Evolutionary conservation across 1,140 invertebrate genomes (phyloP).

Genomic region (Drosophila lacertosa): DNA sequence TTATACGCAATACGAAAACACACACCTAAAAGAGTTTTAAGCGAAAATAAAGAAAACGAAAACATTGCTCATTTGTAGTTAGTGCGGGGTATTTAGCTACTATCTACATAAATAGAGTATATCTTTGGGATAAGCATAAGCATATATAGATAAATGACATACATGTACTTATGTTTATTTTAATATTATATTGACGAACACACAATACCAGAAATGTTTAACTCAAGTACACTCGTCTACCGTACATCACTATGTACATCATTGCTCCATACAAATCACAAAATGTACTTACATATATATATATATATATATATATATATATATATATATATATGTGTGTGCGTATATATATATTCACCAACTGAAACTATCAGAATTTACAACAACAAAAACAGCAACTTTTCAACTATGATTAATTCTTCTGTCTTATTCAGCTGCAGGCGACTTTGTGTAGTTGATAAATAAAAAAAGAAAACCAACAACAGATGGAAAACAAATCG

Average conservation of each 20-base stretch:
- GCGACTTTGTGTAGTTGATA: not conserved
- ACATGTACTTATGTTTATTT: constrained; percentile 1
- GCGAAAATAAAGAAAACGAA: not conserved
- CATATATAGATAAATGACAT: constrained; percentile 2
- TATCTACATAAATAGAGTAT: constrained; percentile 2
- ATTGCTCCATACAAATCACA: not conserved
- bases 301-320: too few species aligned
- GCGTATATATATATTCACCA: constrained; percentile 12
- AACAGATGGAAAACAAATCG: constrained; percentile 17
- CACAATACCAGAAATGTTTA: constrained; percentile 18
- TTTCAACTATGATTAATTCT: not conserved
- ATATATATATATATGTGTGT: too few species aligned
- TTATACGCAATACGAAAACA: constrained; percentile 13
- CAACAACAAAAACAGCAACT: not conserved
- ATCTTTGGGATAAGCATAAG: not conserved
- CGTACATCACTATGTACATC: constrained; percentile 2
- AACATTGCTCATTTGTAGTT: constrained; percentile 38
- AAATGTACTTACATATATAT: constrained; percentile 15
- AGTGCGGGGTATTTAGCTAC: constrained; percentile 21
- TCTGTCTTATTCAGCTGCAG: not conserved
- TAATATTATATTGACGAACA: constrained; percentile 18
- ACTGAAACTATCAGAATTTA: constrained; percentile 9
- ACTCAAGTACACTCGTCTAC: not conserved
- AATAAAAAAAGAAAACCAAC: not conserved
- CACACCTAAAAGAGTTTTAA: not conserved